Conservation (phyloP, 2,113 vertebrate genomes). For the Corythoichthys intestinalis region DNA sequence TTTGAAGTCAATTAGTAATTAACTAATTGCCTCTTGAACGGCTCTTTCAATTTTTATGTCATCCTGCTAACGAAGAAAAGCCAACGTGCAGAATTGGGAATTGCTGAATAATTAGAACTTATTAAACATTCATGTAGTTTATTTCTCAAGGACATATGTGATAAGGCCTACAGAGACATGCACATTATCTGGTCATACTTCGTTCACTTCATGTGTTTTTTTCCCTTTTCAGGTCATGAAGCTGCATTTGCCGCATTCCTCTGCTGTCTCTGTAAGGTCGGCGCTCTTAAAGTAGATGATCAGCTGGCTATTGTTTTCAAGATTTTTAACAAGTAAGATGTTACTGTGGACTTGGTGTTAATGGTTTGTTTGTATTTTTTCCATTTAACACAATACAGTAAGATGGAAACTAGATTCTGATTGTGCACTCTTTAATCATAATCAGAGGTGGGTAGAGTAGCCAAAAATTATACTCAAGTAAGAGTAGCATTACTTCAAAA, state of each 20-base stretch:
- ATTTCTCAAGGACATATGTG: neutral
- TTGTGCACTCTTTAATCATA: no score
- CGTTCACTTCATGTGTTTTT: constrained; percentile 4
- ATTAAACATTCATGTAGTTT: neutral
- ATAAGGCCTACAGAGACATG: neutral
- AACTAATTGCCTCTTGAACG: no score
- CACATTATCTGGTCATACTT: neutral
- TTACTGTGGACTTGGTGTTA: neutral
- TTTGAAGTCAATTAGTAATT: no score
- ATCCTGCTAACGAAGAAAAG: neutral
- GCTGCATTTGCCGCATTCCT: constrained; percentile 95
- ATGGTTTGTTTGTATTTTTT: neutral
- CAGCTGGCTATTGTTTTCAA: constrained; percentile 91
- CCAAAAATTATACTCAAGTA: no score
- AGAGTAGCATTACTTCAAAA: no score
- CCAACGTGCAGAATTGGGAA: neutral
- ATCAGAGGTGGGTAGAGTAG: no score
- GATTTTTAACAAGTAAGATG: constrained; percentile 86
- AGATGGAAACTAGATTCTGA: neutral
- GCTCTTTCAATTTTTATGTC: no score
- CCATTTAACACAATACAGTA: neutral
- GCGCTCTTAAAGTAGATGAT: constrained; percentile 84
- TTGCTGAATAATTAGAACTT: neutral
- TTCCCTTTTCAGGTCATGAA: constrained; percentile 81
- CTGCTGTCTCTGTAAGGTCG: constrained; percentile 94